A percentile compares a stretch with the other conserved stretches of the same genome.
Evolutionary conservation across 1,140 invertebrate species (phyloP).

Genomic region (Liolophura sinensis): DNA sequence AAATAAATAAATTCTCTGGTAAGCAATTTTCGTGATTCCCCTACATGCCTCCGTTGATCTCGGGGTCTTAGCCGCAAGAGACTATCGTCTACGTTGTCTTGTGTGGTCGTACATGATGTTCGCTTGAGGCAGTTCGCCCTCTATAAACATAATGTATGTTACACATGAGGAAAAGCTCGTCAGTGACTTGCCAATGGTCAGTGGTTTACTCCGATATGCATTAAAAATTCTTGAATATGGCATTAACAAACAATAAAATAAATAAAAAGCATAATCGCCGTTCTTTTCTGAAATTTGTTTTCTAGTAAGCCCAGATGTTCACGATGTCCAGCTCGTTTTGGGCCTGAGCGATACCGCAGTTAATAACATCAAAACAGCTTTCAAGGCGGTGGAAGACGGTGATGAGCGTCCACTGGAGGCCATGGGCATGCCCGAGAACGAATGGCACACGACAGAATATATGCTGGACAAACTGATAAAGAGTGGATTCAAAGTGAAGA

Average conservation of each 20-base stretch:
- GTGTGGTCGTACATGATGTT: too few relatives aligned
- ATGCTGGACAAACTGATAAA: conserved; percentile 42
- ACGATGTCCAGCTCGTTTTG: conserved; percentile 38
- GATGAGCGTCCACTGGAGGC: conserved; percentile 44
- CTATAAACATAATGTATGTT: neutral
- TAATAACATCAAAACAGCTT: conserved; percentile 36
- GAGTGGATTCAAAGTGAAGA: conserved; percentile 32
- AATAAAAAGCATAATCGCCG: neutral
- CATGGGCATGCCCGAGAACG: conserved; percentile 49
- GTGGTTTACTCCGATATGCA: neutral
- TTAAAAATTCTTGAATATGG: neutral
- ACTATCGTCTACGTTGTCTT: too few relatives aligned
- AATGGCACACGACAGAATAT: conserved; percentile 47
- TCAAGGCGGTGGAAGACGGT: conserved; percentile 38
- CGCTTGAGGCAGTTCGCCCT: too few relatives aligned
- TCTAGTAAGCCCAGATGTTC: conserved; percentile 44
- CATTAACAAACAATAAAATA: too few relatives aligned
- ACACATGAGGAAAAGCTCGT: neutral
- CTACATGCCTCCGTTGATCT: too few relatives aligned
- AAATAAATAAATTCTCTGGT: too few relatives aligned
- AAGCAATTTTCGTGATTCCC: too few relatives aligned
- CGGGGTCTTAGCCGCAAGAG: too few relatives aligned
- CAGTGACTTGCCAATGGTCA: neutral
- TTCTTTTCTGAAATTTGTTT: conserved; percentile 7
- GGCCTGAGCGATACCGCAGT: conserved; percentile 36